Base-by-base conservation (phyloP, 1,140 invertebrate species). In the Drosophila malerkotliana region DNA sequence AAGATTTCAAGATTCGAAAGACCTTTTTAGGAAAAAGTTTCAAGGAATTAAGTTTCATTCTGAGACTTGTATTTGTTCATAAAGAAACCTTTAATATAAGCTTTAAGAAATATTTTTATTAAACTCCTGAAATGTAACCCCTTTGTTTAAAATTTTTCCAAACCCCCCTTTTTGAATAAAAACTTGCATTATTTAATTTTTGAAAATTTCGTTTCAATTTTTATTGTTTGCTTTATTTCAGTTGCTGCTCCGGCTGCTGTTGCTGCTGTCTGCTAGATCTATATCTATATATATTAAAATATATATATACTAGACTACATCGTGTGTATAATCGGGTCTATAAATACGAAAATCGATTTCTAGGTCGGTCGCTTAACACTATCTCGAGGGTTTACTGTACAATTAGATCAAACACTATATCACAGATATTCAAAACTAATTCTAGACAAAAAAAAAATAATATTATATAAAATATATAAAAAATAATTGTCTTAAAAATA, bases 391-490 rank as follows among this genome's bases (percentile, higher is more conserved):
- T 37, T 37, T 37, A 37, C 39, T 74, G 1, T 64, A 64, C 54
- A 53, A 57, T 64, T 44, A 41, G 28, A 48, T 63, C 68, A 74
- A 78, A 72, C 79, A 79, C 80, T 85, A 83, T 87, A 87, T 87
- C 83, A 87, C 83, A 87, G 83, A 74, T 56, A 51, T 73, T 61
- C 58, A 59, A 59, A 67, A 87, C 45, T 75, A 48, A 60, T 15
- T 24, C 37, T 64, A 72, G 49, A 15, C 49, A 60, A 87, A 72
- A 76, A 67, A 72, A 72, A 71, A 49, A 18, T 18, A 18, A 18
- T 1, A 18, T 18, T 18, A 18, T 18, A 15, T 48, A 10, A 12
- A 37, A 37, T 37, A 37, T 37, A 21, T 37, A 37, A 37, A 37
- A 37, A 37, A 37, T 37, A 37, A 37, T 12, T 10, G 2, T 10